Percentiles rank a stretch among this genome's conserved stretches.
Evolutionary conservation across 2,888 invertebrate genomes (phyloP).

Genomic region (Mythimna loreyi): DNA sequence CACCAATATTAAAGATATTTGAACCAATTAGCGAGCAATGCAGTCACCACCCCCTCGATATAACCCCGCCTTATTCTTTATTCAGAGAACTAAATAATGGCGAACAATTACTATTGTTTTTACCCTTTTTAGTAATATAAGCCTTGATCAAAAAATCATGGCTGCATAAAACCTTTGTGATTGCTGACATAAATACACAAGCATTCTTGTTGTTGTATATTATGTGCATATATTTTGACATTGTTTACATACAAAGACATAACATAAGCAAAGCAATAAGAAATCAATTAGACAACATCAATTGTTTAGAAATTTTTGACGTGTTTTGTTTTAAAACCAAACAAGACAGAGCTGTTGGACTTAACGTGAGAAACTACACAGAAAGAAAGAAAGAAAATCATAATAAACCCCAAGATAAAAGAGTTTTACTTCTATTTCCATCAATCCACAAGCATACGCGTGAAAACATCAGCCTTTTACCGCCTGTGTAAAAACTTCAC

Average conservation of each 20-base stretch:
- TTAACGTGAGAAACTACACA: neutral
- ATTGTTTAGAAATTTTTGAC: neutral
- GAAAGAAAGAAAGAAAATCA: constrained; percentile 8
- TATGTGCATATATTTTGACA: neutral
- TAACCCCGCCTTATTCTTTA: constrained; percentile 76
- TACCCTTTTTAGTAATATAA: constrained; percentile 62
- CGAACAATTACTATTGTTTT: constrained; percentile 75
- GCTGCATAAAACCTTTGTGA: constrained; percentile 37
- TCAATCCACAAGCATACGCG: constrained; percentile 37
- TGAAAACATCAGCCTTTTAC: constrained; percentile 48
- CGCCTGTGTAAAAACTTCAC: constrained; percentile 63
- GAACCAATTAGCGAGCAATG: constrained; percentile 80
- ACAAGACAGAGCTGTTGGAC: neutral
- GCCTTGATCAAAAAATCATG: constrained; percentile 63
- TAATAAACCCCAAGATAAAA: constrained; percentile 27
- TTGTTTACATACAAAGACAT: neutral
- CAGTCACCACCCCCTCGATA: constrained; percentile 76
- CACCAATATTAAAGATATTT: constrained; percentile 68
- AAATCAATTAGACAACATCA: neutral
- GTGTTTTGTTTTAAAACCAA: neutral
- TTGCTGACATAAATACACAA: constrained; percentile 6
- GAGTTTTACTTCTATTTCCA: constrained; percentile 43
- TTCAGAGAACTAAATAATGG: constrained; percentile 68
- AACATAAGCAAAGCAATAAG: neutral
- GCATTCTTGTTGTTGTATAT: neutral